Percentiles rank a stretch among this genome's conserved stretches.
Evolutionary conservation across 2,888 invertebrate species (phyloP).

Genomic region (Neocrepidodera transversa): DNA sequence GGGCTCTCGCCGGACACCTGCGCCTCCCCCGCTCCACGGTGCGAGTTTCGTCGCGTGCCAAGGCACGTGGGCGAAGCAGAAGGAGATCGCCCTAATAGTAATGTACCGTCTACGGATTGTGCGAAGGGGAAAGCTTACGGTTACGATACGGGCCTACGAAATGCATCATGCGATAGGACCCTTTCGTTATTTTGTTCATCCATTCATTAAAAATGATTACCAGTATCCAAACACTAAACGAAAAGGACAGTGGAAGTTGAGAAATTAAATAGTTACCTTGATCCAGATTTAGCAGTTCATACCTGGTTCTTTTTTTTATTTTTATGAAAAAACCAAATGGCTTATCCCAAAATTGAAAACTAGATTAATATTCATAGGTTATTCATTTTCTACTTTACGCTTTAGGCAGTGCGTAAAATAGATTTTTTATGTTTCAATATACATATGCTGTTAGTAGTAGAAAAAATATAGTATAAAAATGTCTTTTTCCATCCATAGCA

Average conservation of each 20-base stretch:
- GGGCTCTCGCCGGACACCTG: constrained; percentile 33
- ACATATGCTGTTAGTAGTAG: no score
- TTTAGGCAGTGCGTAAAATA: no score
- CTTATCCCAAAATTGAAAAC: no score
- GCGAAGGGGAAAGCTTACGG: constrained; percentile 27
- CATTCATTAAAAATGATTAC: constrained; percentile 2
- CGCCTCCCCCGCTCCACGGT: constrained; percentile 11
- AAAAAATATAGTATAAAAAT: no score
- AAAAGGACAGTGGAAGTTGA: neutral
- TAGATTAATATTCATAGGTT: no score
- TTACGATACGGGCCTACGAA: constrained; percentile 3
- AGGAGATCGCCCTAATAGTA: constrained; percentile 34
- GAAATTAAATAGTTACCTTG: no score
- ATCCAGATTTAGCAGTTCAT: no score
- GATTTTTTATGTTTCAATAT: no score
- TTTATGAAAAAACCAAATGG: no score
- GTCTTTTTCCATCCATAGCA: no score
- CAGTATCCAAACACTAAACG: neutral
- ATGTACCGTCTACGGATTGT: constrained; percentile 18
- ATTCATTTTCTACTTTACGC: no score
- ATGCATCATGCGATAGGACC: constrained; percentile 4
- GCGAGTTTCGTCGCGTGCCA: constrained; percentile 33
- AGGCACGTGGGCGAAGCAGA: constrained; percentile 35
- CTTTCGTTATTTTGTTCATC: constrained; percentile 13
- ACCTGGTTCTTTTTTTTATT: no score